Conservation (phyloP, 1,140 invertebrate species). For the Drosophila paulistorum region DNA sequence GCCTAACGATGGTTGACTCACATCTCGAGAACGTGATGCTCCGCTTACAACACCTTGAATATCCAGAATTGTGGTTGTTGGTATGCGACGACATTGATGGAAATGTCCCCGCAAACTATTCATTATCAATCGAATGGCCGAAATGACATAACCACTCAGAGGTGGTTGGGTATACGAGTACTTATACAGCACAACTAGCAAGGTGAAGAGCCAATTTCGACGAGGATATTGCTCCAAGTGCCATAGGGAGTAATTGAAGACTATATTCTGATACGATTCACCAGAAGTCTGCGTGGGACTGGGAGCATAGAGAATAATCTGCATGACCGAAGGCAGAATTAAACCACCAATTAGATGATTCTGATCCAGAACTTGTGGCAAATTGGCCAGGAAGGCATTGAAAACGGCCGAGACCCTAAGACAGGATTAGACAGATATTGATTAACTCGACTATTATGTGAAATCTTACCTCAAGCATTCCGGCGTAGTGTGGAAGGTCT, state of each 20-base stretch:
- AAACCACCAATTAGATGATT: conserved; percentile 95
- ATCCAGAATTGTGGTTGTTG: conserved; percentile 86
- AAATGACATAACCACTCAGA: conserved; percentile 90
- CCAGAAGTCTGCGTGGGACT: conserved; percentile 85
- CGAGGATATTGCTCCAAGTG: conserved; percentile 92
- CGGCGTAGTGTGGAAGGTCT: conserved; percentile 95
- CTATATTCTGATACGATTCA: conserved; percentile 78
- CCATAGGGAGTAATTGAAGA: conserved; percentile 91
- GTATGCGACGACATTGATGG: conserved; percentile 92
- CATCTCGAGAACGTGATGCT: conserved; percentile 89
- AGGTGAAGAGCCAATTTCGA: conserved; percentile 95
- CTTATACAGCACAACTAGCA: conserved; percentile 99
- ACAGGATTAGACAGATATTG: conserved; percentile 46
- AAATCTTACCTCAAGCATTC: conserved; percentile 89
- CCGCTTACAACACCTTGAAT: conserved; percentile 86
- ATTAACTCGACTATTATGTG: background rate
- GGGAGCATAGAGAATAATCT: conserved; percentile 94
- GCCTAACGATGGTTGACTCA: conserved; percentile 89
- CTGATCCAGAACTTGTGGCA: conserved; percentile 96
- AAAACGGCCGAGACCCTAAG: conserved; percentile 92
- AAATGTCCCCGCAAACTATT: conserved; percentile 96
- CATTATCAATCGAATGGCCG: conserved; percentile 94
- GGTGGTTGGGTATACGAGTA: conserved; percentile 95
- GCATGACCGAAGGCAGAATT: conserved; percentile 92
- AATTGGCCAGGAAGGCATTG: conserved; percentile 96